phyloP scores from a whole-genome alignment of 1,140 invertebrate genomes.

The Papilio helenus region DNA sequence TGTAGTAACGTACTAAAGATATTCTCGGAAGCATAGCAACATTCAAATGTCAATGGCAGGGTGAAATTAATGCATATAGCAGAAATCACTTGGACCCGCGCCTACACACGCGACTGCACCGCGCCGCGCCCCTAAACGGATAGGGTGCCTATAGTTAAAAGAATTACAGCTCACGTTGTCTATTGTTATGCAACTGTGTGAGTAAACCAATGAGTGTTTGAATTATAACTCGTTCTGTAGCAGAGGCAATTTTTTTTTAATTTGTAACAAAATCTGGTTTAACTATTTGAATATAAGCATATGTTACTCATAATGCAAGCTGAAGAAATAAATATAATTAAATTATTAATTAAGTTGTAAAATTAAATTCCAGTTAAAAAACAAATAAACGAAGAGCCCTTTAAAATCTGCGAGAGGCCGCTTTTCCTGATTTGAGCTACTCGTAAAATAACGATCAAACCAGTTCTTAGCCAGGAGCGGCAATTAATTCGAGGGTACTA shows the following conservation, averaged over 20 bases:
- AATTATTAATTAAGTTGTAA: constrained; percentile 6
- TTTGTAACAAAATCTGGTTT: background rate
- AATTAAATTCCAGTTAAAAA: constrained; percentile 25
- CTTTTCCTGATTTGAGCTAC: constrained; percentile 24
- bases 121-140: constrained; percentile 33
- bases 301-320: background rate
- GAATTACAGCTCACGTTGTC: constrained; percentile 33
- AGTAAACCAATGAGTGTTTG: background rate
- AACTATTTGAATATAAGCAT: background rate
- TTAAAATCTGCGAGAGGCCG: background rate
- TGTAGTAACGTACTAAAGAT: background rate
- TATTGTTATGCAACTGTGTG: constrained; percentile 15
- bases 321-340: background rate
- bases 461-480: constrained; percentile 29
- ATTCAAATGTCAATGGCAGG: constrained; percentile 37
- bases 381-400: constrained; percentile 19
- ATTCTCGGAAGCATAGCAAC: background rate
- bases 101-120: constrained; percentile 8
- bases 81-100: constrained; percentile 11
- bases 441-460: constrained; percentile 29
- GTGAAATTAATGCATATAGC: background rate
- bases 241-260: background rate
- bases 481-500: constrained; percentile 19
- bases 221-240: background rate
- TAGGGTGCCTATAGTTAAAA: constrained; percentile 30